Percentiles rank a stretch among this genome's conserved stretches.
phyloP scores from a whole-genome alignment of 2,888 invertebrate species.

The Ischnura elegans region DNA sequence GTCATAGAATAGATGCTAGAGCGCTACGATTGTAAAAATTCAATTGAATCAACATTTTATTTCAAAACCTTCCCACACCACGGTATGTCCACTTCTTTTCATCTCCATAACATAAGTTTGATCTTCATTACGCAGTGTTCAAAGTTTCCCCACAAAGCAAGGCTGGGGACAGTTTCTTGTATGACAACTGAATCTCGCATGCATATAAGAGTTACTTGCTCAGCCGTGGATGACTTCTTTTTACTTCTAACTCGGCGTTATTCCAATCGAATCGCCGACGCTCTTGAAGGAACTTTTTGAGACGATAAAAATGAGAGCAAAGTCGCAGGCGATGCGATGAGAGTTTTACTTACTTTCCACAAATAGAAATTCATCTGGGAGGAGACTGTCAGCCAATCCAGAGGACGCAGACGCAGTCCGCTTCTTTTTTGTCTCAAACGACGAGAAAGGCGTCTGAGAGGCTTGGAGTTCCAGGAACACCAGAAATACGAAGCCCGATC shows the following conservation, averaged over 20 bases:
- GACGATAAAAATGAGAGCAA: neutral
- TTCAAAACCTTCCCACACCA: too few species aligned
- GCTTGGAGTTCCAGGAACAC: slow-evolving; percentile 1
- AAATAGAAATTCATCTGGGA: slow-evolving; percentile 16
- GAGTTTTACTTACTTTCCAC: slow-evolving; percentile 29
- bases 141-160: too few species aligned
- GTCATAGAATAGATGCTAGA: too few species aligned
- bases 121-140: too few species aligned
- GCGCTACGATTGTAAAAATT: too few species aligned
- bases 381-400: neutral
- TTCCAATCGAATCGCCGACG: neutral
- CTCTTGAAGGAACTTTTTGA: neutral
- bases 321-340: neutral
- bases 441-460: slow-evolving; percentile 17
- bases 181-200: too few species aligned
- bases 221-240: neutral
- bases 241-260: neutral
- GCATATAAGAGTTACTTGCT: too few species aligned
- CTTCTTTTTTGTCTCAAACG: neutral
- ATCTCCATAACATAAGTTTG: too few species aligned
- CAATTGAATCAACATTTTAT: too few species aligned
- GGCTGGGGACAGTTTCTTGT: too few species aligned
- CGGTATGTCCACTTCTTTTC: too few species aligned
- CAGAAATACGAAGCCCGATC: slow-evolving; percentile 25
- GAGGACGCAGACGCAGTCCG: neutral